Conservation (phyloP, 2,113 vertebrate species). For the Psophia crepitans region DNA sequence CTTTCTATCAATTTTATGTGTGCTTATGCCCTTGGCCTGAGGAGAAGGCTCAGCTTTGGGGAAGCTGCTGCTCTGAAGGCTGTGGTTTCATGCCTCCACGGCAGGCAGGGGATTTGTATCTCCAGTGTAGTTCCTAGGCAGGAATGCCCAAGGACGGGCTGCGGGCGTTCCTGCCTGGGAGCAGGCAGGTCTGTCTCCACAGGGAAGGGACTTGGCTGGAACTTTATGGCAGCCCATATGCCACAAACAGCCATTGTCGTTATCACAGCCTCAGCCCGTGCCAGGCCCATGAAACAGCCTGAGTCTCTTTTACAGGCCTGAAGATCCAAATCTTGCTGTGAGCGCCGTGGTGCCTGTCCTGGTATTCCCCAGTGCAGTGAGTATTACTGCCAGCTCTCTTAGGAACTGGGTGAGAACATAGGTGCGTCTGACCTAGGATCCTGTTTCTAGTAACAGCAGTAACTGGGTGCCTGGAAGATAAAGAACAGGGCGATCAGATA, state of each 20-base stretch:
- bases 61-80: neutral
- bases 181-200: neutral
- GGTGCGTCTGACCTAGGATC: neutral
- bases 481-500: neutral
- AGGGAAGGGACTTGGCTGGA: neutral
- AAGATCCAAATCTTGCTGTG: slow-evolving; percentile 56
- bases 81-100: neutral
- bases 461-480: neutral
- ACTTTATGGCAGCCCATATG: neutral
- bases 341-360: slow-evolving; percentile 51
- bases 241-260: neutral
- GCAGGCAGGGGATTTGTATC: neutral
- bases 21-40: neutral
- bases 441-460: neutral
- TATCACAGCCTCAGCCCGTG: rapidly evolving
- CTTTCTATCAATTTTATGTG: neutral
- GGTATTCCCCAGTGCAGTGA: slow-evolving; percentile 69
- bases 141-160: neutral
- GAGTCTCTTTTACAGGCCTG: slow-evolving; percentile 47
- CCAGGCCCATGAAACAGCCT: neutral
- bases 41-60: neutral
- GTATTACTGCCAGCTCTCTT: neutral
- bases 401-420: neutral
- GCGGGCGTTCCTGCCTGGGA: rapidly evolving
- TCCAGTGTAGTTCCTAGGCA: neutral